These are phyloP conservation scores for Trichosurus vulpecula DNA, from an alignment of 2,797 vertebrate genomes.

Conservation along the genomic window DNA sequence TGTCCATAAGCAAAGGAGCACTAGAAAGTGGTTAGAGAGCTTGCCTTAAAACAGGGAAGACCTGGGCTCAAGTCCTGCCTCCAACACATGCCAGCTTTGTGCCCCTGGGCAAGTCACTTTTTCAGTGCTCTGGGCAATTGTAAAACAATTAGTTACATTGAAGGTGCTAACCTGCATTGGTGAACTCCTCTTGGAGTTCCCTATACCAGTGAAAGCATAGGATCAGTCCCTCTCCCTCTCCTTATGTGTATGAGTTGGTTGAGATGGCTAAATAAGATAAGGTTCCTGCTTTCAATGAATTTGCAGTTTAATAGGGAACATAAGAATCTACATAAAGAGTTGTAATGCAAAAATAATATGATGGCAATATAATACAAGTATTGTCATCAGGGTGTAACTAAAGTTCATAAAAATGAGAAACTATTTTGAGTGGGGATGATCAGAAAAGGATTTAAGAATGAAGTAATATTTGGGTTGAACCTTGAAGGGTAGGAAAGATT, in stretches of 20 bases:
- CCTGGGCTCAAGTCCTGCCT: neutral
- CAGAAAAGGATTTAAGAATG: neutral
- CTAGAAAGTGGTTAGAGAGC: neutral
- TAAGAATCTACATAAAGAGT: neutral
- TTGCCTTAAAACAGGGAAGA: neutral
- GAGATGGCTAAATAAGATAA: neutral
- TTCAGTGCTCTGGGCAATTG: neutral
- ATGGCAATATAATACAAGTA: neutral
- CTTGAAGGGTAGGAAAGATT: neutral
- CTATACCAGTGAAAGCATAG: neutral
- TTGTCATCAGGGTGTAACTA: neutral
- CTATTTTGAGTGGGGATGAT: neutral
- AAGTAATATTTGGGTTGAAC: neutral
- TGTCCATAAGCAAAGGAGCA: neutral
- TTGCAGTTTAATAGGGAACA: neutral
- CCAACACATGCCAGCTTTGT: neutral
- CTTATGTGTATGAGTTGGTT: neutral
- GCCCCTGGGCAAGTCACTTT: neutral
- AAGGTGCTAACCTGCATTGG: neutral
- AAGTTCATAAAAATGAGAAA: neutral
- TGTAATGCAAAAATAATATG: neutral
- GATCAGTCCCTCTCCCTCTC: neutral
- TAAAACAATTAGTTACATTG: neutral
- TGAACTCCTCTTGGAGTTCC: neutral
- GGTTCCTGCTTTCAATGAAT: neutral